Evolutionary conservation across 2,113 vertebrate genomes (phyloP), one percentile per base, ranked within the genome.

Genomic region (Alaudala cheleensis): DNA sequence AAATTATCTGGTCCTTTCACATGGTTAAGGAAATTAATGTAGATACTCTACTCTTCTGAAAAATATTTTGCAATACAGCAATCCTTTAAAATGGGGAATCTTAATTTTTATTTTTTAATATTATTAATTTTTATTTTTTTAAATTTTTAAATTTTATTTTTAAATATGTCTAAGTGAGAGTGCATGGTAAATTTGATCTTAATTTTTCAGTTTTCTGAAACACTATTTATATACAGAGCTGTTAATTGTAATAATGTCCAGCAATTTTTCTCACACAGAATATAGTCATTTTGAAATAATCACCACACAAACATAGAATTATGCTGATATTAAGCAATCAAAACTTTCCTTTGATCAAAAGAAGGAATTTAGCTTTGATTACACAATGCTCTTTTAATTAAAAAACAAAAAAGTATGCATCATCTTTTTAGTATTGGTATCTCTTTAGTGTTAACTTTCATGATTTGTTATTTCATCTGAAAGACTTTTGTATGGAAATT

Each of bases 401-500:
- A 44, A 37, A 69, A 37, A 58, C 56, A 50, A 86, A 50, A 86
- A 66, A 49, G 4, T 20, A 45, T 31, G 42, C 33, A 51, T 83
- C 19, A 29, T 73, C 58, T 81, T 53, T 84, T 86, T 78, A 53
- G 19, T 28, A 8, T 40, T 78, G 10, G 10, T 28, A 64, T 64
- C 29, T 51, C 60, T 79, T 74, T 25, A 56, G 11, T 66, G 50
- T 44, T 78, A 64, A 70, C 56, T 88, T 92, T 93, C 64, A 90
- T 69, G 21, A 34, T 88, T 92, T 82, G 22, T 79, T 88, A 49
- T 94, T 96, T 94, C 44, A 84, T 78, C 76, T 74, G 39, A 61
- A 77, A 90, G 28, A 17, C 72, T 94, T 96, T 90, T 96, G 51
- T 83, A 84, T 95, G 83, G 44, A 91, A 94, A 95, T 91, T 84